phyloP scores from a whole-genome alignment of 2,888 invertebrate species.

The Cerastis leucographa region DNA sequence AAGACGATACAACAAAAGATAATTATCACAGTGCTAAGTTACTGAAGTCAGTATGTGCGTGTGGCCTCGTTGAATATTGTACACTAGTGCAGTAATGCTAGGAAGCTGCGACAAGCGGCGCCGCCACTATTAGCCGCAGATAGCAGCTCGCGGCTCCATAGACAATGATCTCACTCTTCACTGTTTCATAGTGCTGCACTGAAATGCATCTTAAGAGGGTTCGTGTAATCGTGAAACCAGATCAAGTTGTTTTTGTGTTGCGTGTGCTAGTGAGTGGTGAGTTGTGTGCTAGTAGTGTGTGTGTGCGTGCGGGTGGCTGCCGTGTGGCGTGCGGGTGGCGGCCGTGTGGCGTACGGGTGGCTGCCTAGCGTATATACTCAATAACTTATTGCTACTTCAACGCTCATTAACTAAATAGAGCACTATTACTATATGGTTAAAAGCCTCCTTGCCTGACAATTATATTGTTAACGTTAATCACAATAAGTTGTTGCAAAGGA shows the following conservation, averaged over 20 bases:
- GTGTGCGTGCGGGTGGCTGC: neutral
- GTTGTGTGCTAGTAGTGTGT: neutral
- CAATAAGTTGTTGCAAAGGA: neutral
- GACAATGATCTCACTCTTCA: neutral
- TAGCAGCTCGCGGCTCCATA: neutral
- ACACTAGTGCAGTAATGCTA: neutral
- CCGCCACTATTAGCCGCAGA: neutral
- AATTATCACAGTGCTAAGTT: conserved; percentile 75
- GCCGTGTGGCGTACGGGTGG: neutral
- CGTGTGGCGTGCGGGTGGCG: neutral
- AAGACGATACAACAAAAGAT: conserved; percentile 63
- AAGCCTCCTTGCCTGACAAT: too few species aligned
- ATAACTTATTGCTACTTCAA: conserved; percentile 1
- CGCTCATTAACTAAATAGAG: neutral
- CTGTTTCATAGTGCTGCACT: neutral
- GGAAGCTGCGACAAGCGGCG: conserved; percentile 18
- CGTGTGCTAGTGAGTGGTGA: neutral
- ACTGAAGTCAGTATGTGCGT: conserved; percentile 62
- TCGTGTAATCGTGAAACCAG: neutral
- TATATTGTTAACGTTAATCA: neutral
- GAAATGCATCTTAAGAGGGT: neutral
- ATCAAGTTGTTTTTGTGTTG: neutral
- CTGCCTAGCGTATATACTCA: neutral
- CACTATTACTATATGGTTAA: too few species aligned
- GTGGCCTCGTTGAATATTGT: conserved; percentile 14